Base-by-base conservation (phyloP, 2,888 invertebrate species). In the Galerucella pusilla region DNA sequence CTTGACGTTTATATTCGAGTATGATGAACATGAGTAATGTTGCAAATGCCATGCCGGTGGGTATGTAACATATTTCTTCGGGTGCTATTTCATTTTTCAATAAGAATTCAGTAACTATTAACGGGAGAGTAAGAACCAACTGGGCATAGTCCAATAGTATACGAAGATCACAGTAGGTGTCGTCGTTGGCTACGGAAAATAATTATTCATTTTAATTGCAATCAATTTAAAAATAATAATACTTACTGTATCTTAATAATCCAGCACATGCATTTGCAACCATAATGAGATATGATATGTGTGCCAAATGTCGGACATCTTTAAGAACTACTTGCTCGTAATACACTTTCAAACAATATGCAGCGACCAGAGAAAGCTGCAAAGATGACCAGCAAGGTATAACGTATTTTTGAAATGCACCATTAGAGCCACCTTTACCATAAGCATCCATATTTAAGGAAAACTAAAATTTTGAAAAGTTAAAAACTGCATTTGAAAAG, bases 71-170 rank as follows among this genome's bases (percentile, higher is more conserved):
- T 14, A 82, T 63, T 73, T 78, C 80, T 10, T 72, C 49, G 2
- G 81, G 79, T 10, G 76, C 81, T 16, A 80, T 69, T 35, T 78
- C 75, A 20, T 77, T 70, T 60, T 78, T 76, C 14, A 78, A 42
- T 79, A 81, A 79, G 45, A 80, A 75, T 45, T 81, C 78, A 1
- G 81, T 78, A 9, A 81, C 77, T 46, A 81, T 74, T 67, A 79
- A 76, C 9, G 82, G 81, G 1, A 81, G 65, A 0, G 75, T 71
- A 59, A 82, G 35, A 5, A 79, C 76, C 14, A 79, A 59, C 67
- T 80, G 78, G 14, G 75, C 77, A 60, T 81, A 81, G 71, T 83
- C 81, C 16, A 82, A 59, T 3, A 83, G 78, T 42, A 80, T 74
- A 0, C 80, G 73, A 9, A 83, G 69, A 9, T 81, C 79, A 61